Conservation (phyloP, 2,888 invertebrate genomes). For the Leptinotarsa haldemani region DNA sequence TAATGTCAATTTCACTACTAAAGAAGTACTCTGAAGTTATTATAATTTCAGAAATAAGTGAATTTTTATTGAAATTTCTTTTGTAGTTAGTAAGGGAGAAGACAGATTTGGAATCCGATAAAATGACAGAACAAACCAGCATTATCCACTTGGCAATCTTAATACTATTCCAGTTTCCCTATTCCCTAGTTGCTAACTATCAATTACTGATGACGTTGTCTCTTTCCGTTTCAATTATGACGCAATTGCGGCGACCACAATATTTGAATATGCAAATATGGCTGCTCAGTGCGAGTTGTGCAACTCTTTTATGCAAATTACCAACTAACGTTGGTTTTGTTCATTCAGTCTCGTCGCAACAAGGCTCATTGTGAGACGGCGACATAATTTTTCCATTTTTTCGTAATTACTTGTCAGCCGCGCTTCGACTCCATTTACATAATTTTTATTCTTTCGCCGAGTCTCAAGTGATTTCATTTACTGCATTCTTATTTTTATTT, state of each 20-base stretch:
- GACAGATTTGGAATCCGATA: too few species aligned
- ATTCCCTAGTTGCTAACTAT: constrained; percentile 54
- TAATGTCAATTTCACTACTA: too few species aligned
- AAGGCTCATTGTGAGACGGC: constrained; percentile 50
- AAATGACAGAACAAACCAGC: too few species aligned
- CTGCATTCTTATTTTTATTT: constrained; percentile 17
- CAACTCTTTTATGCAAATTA: constrained; percentile 59
- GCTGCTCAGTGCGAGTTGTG: constrained; percentile 47
- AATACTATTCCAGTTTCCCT: too few species aligned
- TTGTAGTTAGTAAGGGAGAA: too few species aligned
- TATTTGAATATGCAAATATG: constrained; percentile 64
- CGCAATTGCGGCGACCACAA: constrained; percentile 63
- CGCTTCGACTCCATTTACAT: constrained; percentile 37
- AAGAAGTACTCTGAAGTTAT: too few species aligned
- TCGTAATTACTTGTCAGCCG: constrained; percentile 47
- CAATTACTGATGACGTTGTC: constrained; percentile 57
- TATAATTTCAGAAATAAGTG: too few species aligned
- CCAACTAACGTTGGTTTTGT: constrained; percentile 60
- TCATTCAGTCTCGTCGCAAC: constrained; percentile 53
- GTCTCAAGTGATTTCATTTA: constrained; percentile 26
- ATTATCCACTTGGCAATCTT: too few species aligned
- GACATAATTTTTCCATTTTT: constrained; percentile 41
- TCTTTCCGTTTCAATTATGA: constrained; percentile 64
- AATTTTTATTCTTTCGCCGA: constrained; percentile 40
- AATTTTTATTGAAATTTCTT: too few species aligned